Conservation (phyloP, 2,888 invertebrate genomes). For the Imbricaverruca yamaguchii region DNA sequence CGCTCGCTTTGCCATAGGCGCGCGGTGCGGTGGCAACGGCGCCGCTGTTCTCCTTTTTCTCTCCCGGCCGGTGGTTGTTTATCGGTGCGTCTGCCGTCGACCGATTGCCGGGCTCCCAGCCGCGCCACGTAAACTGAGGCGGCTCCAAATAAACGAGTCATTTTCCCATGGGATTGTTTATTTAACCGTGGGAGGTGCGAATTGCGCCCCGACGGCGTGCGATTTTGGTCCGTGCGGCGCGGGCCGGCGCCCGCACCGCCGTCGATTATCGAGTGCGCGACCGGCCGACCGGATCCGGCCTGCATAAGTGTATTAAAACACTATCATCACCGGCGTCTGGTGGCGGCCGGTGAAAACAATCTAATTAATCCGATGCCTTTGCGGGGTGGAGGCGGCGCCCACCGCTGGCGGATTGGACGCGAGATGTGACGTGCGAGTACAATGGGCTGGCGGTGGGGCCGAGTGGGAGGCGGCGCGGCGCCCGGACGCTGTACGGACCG, state of each 20-base stretch:
- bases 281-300: neutral
- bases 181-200: slow-evolving; percentile 9
- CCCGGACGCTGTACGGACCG: neutral
- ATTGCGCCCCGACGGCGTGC: neutral
- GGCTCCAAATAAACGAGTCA: neutral
- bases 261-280: neutral
- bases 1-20: too few species aligned
- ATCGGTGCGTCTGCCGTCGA: neutral
- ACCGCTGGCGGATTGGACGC: too few species aligned
- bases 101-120: neutral
- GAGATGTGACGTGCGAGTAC: neutral
- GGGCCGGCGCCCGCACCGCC: neutral
- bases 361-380: neutral
- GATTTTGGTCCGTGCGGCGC: neutral
- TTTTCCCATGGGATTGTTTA: slow-evolving; percentile 14
- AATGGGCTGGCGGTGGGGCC: neutral
- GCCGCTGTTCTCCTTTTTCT: too few species aligned
- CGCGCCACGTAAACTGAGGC: neutral
- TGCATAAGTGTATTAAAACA: slow-evolving; percentile 4
- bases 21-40: too few species aligned
- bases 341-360: slow-evolving; percentile 14
- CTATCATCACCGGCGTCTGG: slow-evolving; percentile 16
- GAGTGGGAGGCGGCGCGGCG: neutral
- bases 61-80: neutral
- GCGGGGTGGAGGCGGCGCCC: neutral